Percentiles rank a stretch among this genome's conserved stretches.
Conservation (phyloP, 2,888 invertebrate genomes). For the Caenorhabditis sp. region DNA sequence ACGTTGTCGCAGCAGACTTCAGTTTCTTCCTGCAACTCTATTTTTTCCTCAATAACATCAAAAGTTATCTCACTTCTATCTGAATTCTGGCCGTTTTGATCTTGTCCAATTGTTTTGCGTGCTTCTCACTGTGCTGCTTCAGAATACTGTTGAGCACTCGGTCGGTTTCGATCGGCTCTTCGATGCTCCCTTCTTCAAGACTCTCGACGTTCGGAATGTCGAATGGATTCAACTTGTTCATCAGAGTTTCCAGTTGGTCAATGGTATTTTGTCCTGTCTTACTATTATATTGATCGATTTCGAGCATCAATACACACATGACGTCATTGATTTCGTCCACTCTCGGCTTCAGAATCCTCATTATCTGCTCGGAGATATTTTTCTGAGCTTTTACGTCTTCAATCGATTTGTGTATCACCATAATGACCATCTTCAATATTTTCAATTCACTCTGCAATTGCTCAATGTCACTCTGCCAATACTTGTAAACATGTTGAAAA, state of each 20-base stretch:
- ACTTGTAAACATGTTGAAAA: conserved; percentile 21
- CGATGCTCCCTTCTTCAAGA: background rate
- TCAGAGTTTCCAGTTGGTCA: conserved; percentile 11
- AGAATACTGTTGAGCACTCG: background rate
- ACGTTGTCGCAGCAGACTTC: conserved; percentile 7
- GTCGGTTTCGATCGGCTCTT: background rate
- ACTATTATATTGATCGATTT: conserved; percentile 23
- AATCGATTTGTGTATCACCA: conserved; percentile 21
- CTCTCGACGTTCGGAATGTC: conserved; percentile 21
- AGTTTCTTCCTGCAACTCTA: conserved; percentile 28
- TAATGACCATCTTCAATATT: conserved; percentile 16
- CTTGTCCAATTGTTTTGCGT: background rate
- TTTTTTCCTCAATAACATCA: too few species aligned
- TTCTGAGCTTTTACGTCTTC: conserved; percentile 10
- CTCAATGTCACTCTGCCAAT: background rate
- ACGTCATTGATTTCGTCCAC: conserved; percentile 12
- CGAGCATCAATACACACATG: conserved; percentile 6
- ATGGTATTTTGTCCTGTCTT: background rate
- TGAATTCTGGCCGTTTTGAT: background rate
- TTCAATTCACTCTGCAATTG: conserved; percentile 16
- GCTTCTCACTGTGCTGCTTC: background rate
- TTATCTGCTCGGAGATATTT: background rate
- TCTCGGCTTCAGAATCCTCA: background rate
- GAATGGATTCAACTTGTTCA: conserved; percentile 26
- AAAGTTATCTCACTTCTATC: background rate